phyloP scores from a whole-genome alignment of 1,140 invertebrate genomes.

The Drosophila auraria region DNA sequence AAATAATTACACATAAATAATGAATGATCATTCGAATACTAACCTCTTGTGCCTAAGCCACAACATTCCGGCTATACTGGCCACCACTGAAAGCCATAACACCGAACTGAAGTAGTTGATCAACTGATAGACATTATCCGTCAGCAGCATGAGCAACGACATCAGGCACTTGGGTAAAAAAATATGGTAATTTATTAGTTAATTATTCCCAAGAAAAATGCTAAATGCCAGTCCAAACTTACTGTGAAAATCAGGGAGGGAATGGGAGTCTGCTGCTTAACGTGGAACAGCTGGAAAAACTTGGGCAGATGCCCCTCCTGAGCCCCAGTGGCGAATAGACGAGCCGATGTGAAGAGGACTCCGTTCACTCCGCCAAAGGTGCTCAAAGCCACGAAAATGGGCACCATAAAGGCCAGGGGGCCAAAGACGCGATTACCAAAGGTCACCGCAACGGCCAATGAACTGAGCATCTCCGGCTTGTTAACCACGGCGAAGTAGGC shows the following conservation, averaged over 20 bases:
- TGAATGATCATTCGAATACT: background rate
- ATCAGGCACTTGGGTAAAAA: constrained; percentile 87
- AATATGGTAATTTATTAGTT: background rate
- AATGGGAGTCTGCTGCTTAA: constrained; percentile 91
- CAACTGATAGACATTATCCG: constrained; percentile 89
- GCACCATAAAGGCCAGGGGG: constrained; percentile 91
- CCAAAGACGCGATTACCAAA: constrained; percentile 93
- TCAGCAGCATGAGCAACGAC: constrained; percentile 90
- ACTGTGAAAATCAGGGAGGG: constrained; percentile 92
- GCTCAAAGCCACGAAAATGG: constrained; percentile 94
- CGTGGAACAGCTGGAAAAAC: constrained; percentile 92
- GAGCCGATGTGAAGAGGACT: constrained; percentile 95
- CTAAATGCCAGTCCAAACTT: constrained; percentile 58
- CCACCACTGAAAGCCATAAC: constrained; percentile 92
- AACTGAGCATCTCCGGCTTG: constrained; percentile 91
- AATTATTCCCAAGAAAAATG: background rate
- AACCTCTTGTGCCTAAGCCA: constrained; percentile 89
- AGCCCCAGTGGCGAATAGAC: constrained; percentile 91
- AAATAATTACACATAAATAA: no score
- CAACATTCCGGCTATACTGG: constrained; percentile 91
- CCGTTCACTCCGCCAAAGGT: constrained; percentile 96
- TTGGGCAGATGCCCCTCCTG: constrained; percentile 93
- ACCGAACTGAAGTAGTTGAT: constrained; percentile 93
- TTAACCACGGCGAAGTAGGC: constrained; percentile 95
- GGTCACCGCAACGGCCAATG: constrained; percentile 93